Base-by-base conservation (phyloP, 2,888 invertebrate species). In the Mimachlamys varia region DNA sequence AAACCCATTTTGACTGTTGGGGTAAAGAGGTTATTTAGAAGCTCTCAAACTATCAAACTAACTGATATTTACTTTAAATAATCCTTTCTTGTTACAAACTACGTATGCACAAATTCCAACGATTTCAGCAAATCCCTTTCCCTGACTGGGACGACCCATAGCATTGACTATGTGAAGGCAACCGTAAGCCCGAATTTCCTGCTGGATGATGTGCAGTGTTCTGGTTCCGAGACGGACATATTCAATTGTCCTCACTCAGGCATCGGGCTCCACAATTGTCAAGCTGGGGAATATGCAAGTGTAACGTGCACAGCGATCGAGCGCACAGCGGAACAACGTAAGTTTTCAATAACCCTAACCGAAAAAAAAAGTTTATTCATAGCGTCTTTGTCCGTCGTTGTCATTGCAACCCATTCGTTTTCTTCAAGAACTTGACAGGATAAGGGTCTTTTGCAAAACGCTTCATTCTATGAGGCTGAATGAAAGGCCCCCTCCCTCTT, bases 151-250 rank as follows among this genome's bases (percentile, higher is more conserved):
- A 19, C 58, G 13, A 53, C 58, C 13, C 22, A 38, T 15, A 58
- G 58, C n/a, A 58, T 58, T 12, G 58, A 89, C 22, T 58, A 89
- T 38, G 53, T 38, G 15, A 89, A 58, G 37, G 38, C 7, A 13
- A n/a, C 5, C 17, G 58, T 89, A 19, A 89, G 89, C 27, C 22
- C 12, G 13, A 58, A 17, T 4, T 58, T 55, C 55, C 15, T 55
- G 17, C 89, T 89, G 38, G 89, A 89, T 58, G 89, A 89, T n/a
- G 89, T 89, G 15, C 17, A 37, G 19, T 89, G 89, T 37, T 3
- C 17, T 13, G 89, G 89, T 19, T 33, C 3, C 5, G 89, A 89
- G 50, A 33, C 58, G 15, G 37, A 58, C 53, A n/a, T 89, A 13
- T n/a, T 27, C 37, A 0, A n/a, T 4, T 89, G 89, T 58, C 10